Conservation (phyloP, 1,140 invertebrate genomes). For the Whitmania pigra region DNA sequence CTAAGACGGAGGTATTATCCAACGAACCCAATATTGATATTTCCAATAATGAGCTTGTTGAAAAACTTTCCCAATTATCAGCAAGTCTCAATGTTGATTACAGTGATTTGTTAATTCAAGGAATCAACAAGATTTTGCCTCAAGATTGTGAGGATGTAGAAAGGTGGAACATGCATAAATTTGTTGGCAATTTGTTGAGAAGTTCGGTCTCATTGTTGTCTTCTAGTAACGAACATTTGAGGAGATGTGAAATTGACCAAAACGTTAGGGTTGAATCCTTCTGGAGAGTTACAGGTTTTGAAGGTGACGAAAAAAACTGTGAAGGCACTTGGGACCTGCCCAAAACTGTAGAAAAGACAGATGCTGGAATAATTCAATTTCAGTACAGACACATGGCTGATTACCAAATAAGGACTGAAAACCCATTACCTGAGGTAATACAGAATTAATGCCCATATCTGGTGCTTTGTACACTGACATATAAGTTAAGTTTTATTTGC, state of each 20-base stretch:
- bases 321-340: conserved; percentile 12
- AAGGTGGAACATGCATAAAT: conserved; percentile 5
- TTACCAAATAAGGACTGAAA: conserved; percentile 26
- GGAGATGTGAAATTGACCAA: conserved; percentile 29
- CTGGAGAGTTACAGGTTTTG: conserved; percentile 27
- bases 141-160: not conserved
- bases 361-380: conserved; percentile 7
- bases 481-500: not conserved
- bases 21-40: conserved; percentile 20
- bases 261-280: conserved; percentile 29
- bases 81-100: conserved; percentile 3
- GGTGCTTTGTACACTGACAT: not conserved
- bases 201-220: conserved; percentile 17
- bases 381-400: conserved; percentile 24
- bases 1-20: conserved; percentile 31
- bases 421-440: conserved; percentile 30
- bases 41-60: not conserved
- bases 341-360: conserved; percentile 8
- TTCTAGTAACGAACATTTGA: conserved; percentile 28
- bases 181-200: not conserved
- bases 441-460: not conserved
- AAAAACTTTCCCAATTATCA: conserved; percentile 22
- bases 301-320: conserved; percentile 6
- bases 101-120: conserved; percentile 14
- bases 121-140: not conserved